Base-by-base conservation (phyloP, 2,888 invertebrate species). In the Melieria picta region DNA sequence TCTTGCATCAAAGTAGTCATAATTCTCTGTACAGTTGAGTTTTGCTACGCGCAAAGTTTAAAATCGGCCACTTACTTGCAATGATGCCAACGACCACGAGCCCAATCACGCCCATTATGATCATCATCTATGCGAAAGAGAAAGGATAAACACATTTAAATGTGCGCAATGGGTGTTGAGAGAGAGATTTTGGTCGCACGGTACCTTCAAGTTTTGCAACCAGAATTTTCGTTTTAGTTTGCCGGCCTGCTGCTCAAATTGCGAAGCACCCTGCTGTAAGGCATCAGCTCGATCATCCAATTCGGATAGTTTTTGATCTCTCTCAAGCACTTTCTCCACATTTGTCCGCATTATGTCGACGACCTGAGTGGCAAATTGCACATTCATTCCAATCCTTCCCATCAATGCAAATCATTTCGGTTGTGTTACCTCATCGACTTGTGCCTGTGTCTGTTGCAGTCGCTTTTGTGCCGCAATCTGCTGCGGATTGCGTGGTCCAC, bases 191-290 rank as follows among this genome's bases (percentile, higher is more conserved):
- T 42, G 4, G 58, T 4, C 42, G 4, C 1, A 65, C 16, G 64
- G 62, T 84, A 92, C 92, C 91, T 98, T 98, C 83, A 97, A 89
- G 88, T 98, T 98, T 88, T 98, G 96, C 92, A 97, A 92, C 98
- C 98, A 98, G 87, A 95, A 97, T 89, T 98, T 98, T 85, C 96
- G 91, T 89, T 98, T 98, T 86, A 98, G 90, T 89, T 97, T 97
- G 82, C 97, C 97, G 73, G 98, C 97, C 86, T 97, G 96, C 81
- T 97, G 97, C 87, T 98, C 98, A 86, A 98, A 98, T 83, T 98
- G 96, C 83, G 97, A 97, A 66, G 97, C 97, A 58, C 96, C 96
- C 85, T 96, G 94, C 84, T 97, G 96, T 71, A 97, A 88, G 73
- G 96, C 97, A 90, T 98, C 98, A 84, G 98, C 97, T 89, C 98